Conservation (phyloP, 2,888 invertebrate species). For the Volucella zonaria region DNA sequence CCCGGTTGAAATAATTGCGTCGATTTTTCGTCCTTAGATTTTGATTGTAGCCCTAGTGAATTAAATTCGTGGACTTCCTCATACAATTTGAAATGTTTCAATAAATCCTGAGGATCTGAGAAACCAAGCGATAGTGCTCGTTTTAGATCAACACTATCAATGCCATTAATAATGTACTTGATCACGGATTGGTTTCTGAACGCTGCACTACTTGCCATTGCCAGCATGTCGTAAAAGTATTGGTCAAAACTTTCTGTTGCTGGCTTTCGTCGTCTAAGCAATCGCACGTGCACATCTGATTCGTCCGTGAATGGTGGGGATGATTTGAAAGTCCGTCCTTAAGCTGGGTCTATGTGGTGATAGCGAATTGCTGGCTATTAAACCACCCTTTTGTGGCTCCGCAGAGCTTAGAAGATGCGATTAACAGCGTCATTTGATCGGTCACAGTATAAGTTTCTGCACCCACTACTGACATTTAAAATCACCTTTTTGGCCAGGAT, state of each 20-base stretch:
- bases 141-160: neutral
- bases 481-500: neutral
- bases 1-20: neutral
- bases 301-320: neutral
- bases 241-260: too few species aligned
- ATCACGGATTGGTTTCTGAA: constrained; percentile 1
- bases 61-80: constrained; percentile 1
- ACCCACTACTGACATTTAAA: constrained; percentile 9
- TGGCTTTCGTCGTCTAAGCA: constrained; percentile 1
- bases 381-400: neutral
- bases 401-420: constrained; percentile 14
- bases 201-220: neutral
- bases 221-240: neutral
- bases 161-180: constrained; percentile 11
- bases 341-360: neutral
- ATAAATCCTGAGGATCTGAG: neutral
- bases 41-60: constrained; percentile 3
- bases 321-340: neutral
- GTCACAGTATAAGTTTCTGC: constrained; percentile 2
- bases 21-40: neutral
- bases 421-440: constrained; percentile 8
- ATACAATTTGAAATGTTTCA: constrained; percentile 13
- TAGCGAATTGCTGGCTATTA: constrained; percentile 2
- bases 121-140: neutral
- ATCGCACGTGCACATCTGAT: constrained; percentile 8